Base-by-base conservation (phyloP, 2,113 vertebrate species). In the Heliornis fulica region DNA sequence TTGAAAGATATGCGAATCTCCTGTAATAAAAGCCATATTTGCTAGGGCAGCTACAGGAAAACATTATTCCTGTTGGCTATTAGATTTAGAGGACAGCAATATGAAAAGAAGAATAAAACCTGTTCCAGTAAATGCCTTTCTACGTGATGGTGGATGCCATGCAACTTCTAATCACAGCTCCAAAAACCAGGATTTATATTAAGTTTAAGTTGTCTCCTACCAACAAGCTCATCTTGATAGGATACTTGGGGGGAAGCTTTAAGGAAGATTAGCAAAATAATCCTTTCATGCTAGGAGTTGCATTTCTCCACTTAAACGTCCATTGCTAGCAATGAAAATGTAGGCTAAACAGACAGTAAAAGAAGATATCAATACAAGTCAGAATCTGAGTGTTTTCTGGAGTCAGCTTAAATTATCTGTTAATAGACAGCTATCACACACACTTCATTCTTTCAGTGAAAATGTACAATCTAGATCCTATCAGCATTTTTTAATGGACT, bases 181-280 rank as follows among this genome's bases (percentile, higher is more conserved):
- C 51, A 53, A 93, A 94, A 91, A 14, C 1, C 25, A 92, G 76
- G 91, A 89, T 96, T 95, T 95, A 69, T 77, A 43, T 81, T 74
- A 87, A 50, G 64, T 91, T 96, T 94, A n/a, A n/a, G n/a, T n/a
- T n/a, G 78, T 72, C 70, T 95, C 71, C 78, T 90, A 88, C 64
- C 77, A 90, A 76, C 91, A 89, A 81, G 65, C 56, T 92, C 69
- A 70, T 82, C 93, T 53, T 89, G 84, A 92, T 68, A 94, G 79
- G 87, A 90, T 94, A 89, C 90, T 90, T 74, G 3, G 29, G 75
- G 83, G 50, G 48, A 92, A 85, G 94, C 79, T 93, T 96, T 91
- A 94, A 96, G 79, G 68, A 83, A 96, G 96, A 96, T 97, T 96
- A 97, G 72, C 68, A 87, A 94, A 96, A 94, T 96, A 96, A 97